Evolutionary conservation across 2,113 vertebrate species (phyloP), one percentile per base, ranked within the genome.

Genomic region (Gadus chalcogrammus): DNA sequence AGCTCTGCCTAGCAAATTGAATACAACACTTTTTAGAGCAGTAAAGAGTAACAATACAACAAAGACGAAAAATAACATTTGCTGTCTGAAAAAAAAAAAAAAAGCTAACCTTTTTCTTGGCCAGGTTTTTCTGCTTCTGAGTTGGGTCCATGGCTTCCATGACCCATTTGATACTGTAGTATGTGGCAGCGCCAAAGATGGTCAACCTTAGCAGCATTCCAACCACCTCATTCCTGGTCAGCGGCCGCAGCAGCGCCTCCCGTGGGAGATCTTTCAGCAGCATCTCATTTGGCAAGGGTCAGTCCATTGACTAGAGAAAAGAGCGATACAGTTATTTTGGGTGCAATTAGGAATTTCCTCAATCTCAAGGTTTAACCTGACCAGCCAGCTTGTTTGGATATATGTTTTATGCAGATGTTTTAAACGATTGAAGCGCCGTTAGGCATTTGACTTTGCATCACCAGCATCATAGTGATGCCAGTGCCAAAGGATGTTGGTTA

Each of bases 161-260:
- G 20, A 93, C 88, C 90, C 92, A 93, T 65, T 92, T 93, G 71
- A 94, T 93, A 79, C 90, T 89, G 77, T 89, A 94, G 79, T 94
- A 94, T 0, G 92, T 93, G 1, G 84, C 90, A 5, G 92, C 90
- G 3, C 91, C 91, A 74, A 94, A 93, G 60, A 93, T 73, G 4
- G 90, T 92, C 75, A 94, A 65, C 66, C 91, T 88, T 61, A 94
- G 56, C 61, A 93, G 27, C 84, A 92, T 79, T 17, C 90, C 87
- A 63, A 94, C 67, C 61, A 93, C 91, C 64, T 94, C 91, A 16
- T 83, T 92, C 60, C 90, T 86, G 72, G 89, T 88, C 72, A 94
- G 61, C 0, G 91, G 92, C 52, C 90, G 85, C 68, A 92, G 62
- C 65, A 94, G 83, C 67, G 90, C 88, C 22, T 94, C 91, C 20